Conservation (phyloP, 2,797 vertebrate genomes). For the Phalanger gymnotis region DNA sequence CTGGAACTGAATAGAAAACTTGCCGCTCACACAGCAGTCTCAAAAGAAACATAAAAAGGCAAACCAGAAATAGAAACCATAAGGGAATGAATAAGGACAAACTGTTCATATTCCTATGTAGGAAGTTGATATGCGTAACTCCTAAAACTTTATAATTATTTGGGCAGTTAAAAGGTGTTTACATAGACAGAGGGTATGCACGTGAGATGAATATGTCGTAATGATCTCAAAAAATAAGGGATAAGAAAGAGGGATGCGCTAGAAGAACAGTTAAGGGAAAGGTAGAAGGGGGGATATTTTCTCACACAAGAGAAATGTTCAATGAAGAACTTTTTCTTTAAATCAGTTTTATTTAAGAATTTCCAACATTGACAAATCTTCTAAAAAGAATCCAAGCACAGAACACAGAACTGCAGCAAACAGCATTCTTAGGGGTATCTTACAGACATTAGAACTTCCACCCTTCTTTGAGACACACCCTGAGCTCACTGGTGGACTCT, state of each 20-base stretch:
- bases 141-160: background rate
- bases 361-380: conserved; percentile 99
- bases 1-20: background rate
- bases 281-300: background rate
- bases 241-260: background rate
- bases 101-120: background rate
- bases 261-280: background rate
- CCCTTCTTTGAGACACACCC: conserved; percentile 89
- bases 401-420: conserved; percentile 96
- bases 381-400: conserved; percentile 96
- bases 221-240: background rate
- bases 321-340: conserved; percentile 80
- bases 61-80: background rate
- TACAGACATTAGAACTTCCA: conserved; percentile 92
- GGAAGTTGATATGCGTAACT: background rate
- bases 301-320: no score
- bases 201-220: background rate
- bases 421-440: conserved; percentile 92
- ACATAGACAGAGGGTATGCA: background rate
- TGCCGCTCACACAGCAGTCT: background rate
- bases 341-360: conserved; percentile 99
- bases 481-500: conserved; percentile 90
- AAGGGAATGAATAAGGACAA: background rate
- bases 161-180: background rate
- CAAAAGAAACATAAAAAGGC: background rate